Evolutionary conservation across 2,797 vertebrate species (phyloP), one percentile per base, ranked within the genome.

Genomic region (Philypnodon macrostomus): DNA sequence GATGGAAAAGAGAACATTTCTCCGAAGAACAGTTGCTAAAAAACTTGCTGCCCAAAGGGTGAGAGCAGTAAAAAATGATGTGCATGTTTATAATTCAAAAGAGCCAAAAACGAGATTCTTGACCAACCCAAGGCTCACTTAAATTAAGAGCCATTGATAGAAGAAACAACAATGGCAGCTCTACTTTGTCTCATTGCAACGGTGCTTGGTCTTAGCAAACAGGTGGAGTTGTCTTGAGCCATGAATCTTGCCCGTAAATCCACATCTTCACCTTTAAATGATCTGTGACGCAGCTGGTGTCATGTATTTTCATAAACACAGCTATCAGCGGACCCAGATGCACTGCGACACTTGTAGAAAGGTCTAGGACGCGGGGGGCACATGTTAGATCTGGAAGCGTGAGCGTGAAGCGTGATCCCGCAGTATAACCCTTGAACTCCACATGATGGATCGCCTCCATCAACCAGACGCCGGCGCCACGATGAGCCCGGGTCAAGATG

Each of bases 371-470:
- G 72, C 76, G 76, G 66, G 63, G 59, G 62, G 60, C 37, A 42
- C 53, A 52, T 54, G 70, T 58, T 67, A 62, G 78, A 87, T 75
- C 52, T 54, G 52, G 12, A 29, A 76, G 71, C 47, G 34, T 61
- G 71, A 81, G 74, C 69, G 51, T 77, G 77, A 83, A 78, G 74
- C 63, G 71, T 66, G 64, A 63, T 77, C 78, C 71, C 60, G 53
- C 47, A 64, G 68, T 54, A 47, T 62, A 71, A 84, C 77, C 80
- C 70, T 77, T 87, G 86, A 83, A 82, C 79, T 54, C 48, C 9
- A 21, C 49, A 50, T 87, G 87, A 88, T 84, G 79, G 82, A 87
- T 86, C 42, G 52, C 57, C 64, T 70, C 71, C 67, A 77, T 85
- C 76, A 67, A 45, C 53, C 44, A 53, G 53, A 68, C 53, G 42